Percentiles rank a stretch among this genome's conserved stretches.
Evolutionary conservation across 2,113 vertebrate species (phyloP).

Genomic region (Gymnarchus niloticus): DNA sequence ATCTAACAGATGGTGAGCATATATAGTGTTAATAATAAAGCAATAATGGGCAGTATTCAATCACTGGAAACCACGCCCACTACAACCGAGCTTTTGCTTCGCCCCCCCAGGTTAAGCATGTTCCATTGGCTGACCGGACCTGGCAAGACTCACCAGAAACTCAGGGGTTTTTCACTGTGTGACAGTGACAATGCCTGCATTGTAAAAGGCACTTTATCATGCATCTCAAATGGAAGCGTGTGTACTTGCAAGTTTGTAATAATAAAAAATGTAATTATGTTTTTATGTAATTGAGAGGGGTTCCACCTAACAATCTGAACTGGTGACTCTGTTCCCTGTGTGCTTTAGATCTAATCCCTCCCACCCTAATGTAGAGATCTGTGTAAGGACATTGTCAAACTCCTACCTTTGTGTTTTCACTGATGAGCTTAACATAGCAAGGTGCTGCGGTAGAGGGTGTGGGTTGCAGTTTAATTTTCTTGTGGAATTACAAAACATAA

Average conservation of each 20-base stretch:
- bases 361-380: slow-evolving; percentile 3
- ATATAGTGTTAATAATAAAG: neutral
- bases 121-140: slow-evolving; percentile 11
- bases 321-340: slow-evolving; percentile 3
- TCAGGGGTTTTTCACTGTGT: slow-evolving; percentile 15
- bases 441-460: neutral
- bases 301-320: neutral
- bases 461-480: neutral
- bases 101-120: neutral
- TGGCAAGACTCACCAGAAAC: neutral
- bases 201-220: slow-evolving; percentile 17
- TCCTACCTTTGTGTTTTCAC: neutral
- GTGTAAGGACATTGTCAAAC: neutral
- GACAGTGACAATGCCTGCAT: slow-evolving; percentile 12
- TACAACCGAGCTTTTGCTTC: neutral
- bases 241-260: slow-evolving; percentile 12
- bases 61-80: neutral
- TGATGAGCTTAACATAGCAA: neutral
- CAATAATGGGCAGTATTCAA: neutral
- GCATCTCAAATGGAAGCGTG: neutral
- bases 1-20: no score
- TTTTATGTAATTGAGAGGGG: neutral
- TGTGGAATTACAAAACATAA: neutral
- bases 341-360: neutral
- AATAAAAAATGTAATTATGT: neutral